Evolutionary conservation across 1,140 invertebrate genomes (phyloP).

Genomic region (Tetraneura akinire): DNA sequence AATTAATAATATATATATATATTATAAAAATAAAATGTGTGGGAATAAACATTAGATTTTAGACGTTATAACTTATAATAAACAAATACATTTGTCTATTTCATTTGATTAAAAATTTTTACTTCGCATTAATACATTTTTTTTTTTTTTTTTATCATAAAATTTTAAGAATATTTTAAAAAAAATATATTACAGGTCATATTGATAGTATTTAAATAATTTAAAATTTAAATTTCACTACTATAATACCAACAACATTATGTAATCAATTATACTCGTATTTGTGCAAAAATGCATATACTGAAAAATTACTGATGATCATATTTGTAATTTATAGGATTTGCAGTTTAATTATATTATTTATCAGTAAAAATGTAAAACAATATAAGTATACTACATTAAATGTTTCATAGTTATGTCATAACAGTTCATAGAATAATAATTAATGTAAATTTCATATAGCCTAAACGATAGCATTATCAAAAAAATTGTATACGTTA

Average conservation of each 20-base stretch:
- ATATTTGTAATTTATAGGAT: not conserved
- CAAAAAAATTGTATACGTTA: constrained; percentile 4
- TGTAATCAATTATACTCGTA: not conserved
- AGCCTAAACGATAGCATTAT: not conserved
- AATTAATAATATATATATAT: no score
- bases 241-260: not conserved
- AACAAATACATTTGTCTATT: no score
- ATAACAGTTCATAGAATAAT: not conserved
- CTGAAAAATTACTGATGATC: not conserved
- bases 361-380: not conserved
- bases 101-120: no score
- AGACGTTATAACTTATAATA: no score
- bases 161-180: not conserved
- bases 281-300: not conserved
- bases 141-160: no score
- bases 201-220: not conserved
- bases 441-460: not conserved
- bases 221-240: not conserved
- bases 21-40: no score
- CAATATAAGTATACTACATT: not conserved
- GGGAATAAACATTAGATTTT: no score
- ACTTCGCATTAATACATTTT: no score
- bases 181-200: not conserved
- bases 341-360: constrained; percentile 4
- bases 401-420: not conserved